These are phyloP conservation scores for Saguinus midas DNA, from an alignment of 2,113 vertebrate species.

Conservation along the genomic window DNA sequence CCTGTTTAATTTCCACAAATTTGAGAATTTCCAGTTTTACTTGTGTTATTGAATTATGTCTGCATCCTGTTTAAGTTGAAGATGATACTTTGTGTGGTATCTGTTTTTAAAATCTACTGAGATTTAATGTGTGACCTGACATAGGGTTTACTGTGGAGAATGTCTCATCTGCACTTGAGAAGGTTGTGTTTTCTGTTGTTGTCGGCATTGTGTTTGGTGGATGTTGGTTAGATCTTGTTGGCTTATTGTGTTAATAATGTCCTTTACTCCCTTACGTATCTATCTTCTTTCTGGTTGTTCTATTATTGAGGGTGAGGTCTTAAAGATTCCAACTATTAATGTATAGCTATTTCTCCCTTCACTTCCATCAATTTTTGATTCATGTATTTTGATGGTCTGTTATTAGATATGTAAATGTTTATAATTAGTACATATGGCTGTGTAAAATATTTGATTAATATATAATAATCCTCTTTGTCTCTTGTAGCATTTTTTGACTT, in stretches of 20 bases:
- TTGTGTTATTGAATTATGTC: not conserved
- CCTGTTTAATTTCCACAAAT: not conserved
- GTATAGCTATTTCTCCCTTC: not conserved
- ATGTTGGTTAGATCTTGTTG: not conserved
- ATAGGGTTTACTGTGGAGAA: not conserved
- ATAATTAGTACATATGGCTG: not conserved
- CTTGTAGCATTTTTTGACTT: not conserved
- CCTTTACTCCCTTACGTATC: not conserved
- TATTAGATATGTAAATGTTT: not conserved
- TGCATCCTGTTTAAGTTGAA: not conserved
- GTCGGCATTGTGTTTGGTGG: fast-evolving
- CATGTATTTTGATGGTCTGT: not conserved
- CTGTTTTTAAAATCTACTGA: not conserved
- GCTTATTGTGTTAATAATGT: not conserved
- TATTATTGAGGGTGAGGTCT: not conserved
- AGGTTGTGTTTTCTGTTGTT: not conserved
- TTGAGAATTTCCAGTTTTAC: not conserved
- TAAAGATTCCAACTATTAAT: not conserved
- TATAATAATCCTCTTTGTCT: not conserved
- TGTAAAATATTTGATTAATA: not conserved
- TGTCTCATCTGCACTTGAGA: not conserved
- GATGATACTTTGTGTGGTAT: not conserved
- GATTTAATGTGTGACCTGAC: not conserved
- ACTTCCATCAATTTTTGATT: not conserved
- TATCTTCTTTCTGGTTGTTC: not conserved